These are phyloP conservation scores for Schizopygopsis malacanthus DNA, from an alignment of 2,797 vertebrate genomes.

Conservation along the genomic window DNA sequence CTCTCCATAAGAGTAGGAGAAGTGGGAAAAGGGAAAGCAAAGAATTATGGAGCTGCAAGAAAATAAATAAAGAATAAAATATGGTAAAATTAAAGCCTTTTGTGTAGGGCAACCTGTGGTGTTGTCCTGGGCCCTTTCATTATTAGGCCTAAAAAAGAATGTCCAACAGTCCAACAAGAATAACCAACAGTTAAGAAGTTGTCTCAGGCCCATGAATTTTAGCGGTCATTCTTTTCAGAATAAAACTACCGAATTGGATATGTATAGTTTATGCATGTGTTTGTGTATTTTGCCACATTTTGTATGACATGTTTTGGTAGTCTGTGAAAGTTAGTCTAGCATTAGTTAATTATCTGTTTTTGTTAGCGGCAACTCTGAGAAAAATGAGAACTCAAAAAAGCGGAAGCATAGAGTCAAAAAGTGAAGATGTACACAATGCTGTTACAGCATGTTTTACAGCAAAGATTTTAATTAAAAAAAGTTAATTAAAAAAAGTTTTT, in stretches of 20 bases:
- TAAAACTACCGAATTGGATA: not conserved
- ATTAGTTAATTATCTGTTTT: conserved; percentile 15
- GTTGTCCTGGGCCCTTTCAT: not conserved
- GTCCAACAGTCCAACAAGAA: no score
- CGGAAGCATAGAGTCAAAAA: conserved; percentile 26
- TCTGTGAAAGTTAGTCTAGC: not conserved
- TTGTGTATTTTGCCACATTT: not conserved
- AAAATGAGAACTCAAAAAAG: conserved; percentile 27
- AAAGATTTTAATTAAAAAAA: not conserved
- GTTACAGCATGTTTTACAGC: not conserved
- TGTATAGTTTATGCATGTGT: not conserved
- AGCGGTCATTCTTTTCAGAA: not conserved
- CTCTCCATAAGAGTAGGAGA: conserved; percentile 66
- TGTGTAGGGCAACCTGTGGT: not conserved
- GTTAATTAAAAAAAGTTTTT: not conserved
- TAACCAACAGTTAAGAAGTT: not conserved
- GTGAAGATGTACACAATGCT: conserved; percentile 37
- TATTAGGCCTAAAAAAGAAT: not conserved
- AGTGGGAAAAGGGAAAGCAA: conserved; percentile 5
- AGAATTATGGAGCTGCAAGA: conserved; percentile 52
- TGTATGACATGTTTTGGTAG: not conserved
- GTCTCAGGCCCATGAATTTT: not conserved
- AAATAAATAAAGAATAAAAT: conserved; percentile 6
- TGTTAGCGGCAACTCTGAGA: conserved; percentile 37
- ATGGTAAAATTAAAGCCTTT: not conserved